Evolutionary conservation across 2,113 vertebrate genomes (phyloP).

Genomic region (Smithornis capensis): DNA sequence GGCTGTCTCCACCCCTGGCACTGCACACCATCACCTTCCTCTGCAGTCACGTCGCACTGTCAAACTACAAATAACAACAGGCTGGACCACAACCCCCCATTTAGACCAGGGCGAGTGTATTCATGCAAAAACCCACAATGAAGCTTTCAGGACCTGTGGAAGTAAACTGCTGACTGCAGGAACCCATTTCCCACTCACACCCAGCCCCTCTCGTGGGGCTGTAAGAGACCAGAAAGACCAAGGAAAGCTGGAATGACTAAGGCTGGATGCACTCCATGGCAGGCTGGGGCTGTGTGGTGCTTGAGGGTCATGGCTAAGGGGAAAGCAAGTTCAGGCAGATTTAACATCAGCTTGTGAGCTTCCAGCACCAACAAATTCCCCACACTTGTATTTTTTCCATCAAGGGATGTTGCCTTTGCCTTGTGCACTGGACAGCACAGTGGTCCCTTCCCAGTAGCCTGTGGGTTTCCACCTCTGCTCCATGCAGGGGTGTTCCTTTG

Average conservation of each 20-base stretch:
- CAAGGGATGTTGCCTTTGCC: not conserved
- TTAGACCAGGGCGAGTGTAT: not conserved
- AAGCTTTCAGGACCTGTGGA: not conserved
- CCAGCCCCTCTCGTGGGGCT: rapidly evolving
- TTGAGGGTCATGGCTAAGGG: rapidly evolving
- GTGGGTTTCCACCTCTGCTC: not conserved
- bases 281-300: not conserved
- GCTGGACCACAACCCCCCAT: not conserved
- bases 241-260: not conserved
- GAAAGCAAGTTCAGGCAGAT: not conserved
- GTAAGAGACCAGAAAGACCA: not conserved
- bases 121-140: not conserved
- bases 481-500: not conserved
- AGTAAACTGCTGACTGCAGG: not conserved
- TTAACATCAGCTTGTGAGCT: not conserved
- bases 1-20: not conserved
- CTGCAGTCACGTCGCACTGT: not conserved
- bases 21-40: not conserved
- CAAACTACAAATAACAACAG: rapidly evolving
- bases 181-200: not conserved
- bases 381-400: too few relatives aligned
- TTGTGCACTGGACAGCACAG: rapidly evolving
- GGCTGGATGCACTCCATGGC: not conserved
- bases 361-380: not conserved
- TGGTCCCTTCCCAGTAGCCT: not conserved